A percentile compares a stretch with the other conserved stretches of the same genome.
phyloP scores from a whole-genome alignment of 2,797 vertebrate genomes.

The Crax fasciolata region DNA sequence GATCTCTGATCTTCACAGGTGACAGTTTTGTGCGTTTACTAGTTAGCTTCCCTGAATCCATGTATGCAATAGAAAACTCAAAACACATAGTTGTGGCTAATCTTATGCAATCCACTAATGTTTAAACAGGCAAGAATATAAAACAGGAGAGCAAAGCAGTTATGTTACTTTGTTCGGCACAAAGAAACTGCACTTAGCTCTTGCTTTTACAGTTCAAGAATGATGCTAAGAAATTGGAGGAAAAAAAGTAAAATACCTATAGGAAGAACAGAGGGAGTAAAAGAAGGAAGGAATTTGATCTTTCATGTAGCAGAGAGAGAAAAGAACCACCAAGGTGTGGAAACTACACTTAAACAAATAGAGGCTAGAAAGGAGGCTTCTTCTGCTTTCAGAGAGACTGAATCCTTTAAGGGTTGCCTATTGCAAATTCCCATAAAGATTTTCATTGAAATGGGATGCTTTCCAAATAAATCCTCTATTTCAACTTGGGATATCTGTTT shows the following conservation, averaged over 20 bases:
- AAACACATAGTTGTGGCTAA: background rate
- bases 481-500: background rate
- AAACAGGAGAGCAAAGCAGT: background rate
- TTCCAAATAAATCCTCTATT: background rate
- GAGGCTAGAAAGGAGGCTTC: background rate
- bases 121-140: background rate
- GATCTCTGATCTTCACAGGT: conserved; percentile 38
- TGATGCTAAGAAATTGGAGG: background rate
- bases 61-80: fast-evolving
- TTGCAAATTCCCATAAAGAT: background rate
- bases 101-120: background rate
- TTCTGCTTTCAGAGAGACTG: background rate
- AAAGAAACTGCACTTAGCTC: background rate
- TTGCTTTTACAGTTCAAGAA: background rate
- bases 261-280: background rate
- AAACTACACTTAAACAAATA: background rate
- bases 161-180: background rate
- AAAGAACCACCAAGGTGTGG: background rate
- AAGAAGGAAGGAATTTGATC: background rate
- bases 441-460: background rate
- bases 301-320: background rate
- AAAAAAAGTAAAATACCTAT: background rate
- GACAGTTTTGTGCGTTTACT: conserved; percentile 9
- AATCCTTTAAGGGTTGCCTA: background rate
- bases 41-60: background rate